Evolutionary conservation across 2,797 vertebrate species (phyloP), one percentile per base, ranked within the genome.

Genomic region (Clarias laeviceps): DNA sequence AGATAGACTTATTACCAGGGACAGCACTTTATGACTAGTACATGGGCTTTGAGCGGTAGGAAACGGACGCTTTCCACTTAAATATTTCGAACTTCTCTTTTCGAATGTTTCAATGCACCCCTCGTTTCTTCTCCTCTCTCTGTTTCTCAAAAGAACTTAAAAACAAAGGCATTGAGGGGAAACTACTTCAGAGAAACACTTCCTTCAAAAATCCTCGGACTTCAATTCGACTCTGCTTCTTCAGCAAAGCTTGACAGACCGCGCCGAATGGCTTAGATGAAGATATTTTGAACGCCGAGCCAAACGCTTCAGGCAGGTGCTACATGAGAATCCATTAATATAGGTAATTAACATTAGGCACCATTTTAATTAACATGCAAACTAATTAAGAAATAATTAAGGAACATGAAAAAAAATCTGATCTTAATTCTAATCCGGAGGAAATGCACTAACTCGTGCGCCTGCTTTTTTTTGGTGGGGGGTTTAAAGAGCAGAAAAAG

Each of bases 301-400:
- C 94, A 94, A 95, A 95, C 93, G 96, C 96, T 96, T 96, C 96
- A 96, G 97, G 97, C 97, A 97, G 97, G 96, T 97, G 97, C 96
- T 97, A 97, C 97, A 96, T 94, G 95, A 96, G 96, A 97, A 96
- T 96, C 96, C 96, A 97, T 98, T 97, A 97, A 98, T 97, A 96
- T 96, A 97, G 96, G 97, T 98, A 97, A 98, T 99, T 98, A 98
- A 97, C 97, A 98, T 97, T 97, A 97, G 96, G 95, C 96, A 96
- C 96, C 95, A 95, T 96, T 97, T 97, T 97, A 98, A 98, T 99
- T 97, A 98, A 98, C 97, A 98, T 95, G 96, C 96, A 96, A 95
- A 97, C 96, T 97, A 97, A 98, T 98, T 96, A 97, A 96, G 93
- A 97, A 98, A 97, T 97, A 97, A 98, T 98, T 96, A 97, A 96